phyloP scores from a whole-genome alignment of 2,113 vertebrate genomes.

The Phoenicopterus ruber region DNA sequence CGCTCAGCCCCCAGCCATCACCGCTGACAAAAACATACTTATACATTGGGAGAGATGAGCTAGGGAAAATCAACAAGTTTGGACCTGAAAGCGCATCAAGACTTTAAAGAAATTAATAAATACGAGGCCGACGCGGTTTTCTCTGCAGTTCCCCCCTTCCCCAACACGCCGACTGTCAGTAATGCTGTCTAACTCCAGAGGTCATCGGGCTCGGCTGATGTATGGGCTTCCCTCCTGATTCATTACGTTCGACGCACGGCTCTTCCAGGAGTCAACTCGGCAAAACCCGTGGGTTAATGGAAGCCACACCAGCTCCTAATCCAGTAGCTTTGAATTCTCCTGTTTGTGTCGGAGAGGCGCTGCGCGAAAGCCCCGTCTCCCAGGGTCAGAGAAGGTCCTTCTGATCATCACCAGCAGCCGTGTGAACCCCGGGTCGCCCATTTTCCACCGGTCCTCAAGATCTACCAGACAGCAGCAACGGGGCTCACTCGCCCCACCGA shows the following conservation, averaged over 20 bases:
- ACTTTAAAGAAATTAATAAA: background rate
- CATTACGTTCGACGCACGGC: background rate
- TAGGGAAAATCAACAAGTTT: background rate
- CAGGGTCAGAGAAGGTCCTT: slow-evolving; percentile 28
- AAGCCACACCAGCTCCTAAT: slow-evolving; percentile 53
- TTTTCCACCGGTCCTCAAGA: background rate
- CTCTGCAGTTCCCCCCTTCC: background rate
- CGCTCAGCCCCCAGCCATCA: background rate
- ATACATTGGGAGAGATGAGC: background rate
- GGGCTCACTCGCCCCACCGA: background rate
- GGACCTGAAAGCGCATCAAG: background rate
- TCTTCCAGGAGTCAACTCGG: background rate
- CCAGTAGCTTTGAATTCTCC: slow-evolving; percentile 52
- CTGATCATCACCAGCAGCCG: background rate
- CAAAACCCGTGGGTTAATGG: slow-evolving; percentile 50
- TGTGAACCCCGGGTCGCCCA: slow-evolving; percentile 34
- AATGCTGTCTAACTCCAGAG: slow-evolving; percentile 42
- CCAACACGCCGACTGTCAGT: background rate
- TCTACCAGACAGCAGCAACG: background rate
- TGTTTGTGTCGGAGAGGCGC: background rate
- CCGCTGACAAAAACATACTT: background rate
- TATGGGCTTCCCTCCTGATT: slow-evolving; percentile 28
- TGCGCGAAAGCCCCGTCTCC: background rate
- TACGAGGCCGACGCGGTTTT: background rate
- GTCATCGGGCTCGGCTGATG: slow-evolving; percentile 31